phyloP scores from a whole-genome alignment of 2,113 vertebrate species.

The Trochalopteron elliotii region DNA sequence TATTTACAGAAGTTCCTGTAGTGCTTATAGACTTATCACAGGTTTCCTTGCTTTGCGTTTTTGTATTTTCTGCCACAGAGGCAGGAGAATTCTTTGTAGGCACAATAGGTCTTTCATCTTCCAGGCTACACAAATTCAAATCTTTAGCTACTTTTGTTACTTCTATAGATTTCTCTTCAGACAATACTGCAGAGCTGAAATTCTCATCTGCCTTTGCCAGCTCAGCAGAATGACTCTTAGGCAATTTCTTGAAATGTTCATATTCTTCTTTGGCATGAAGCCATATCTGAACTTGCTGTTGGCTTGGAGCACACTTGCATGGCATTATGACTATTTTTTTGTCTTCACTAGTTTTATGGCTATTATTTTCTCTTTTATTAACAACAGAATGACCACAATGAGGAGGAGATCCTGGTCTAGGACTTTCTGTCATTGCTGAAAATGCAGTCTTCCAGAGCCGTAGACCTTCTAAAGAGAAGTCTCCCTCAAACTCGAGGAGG shows the following conservation, averaged over 20 bases:
- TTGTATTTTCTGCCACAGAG: conserved; percentile 50
- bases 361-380: conserved; percentile 64
- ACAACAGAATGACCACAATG: conserved; percentile 53
- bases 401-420: conserved; percentile 75
- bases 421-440: conserved; percentile 88
- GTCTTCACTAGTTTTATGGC: conserved; percentile 75
- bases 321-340: conserved; percentile 93
- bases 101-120: conserved; percentile 65
- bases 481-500: conserved; percentile 90
- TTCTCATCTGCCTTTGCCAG: conserved; percentile 57
- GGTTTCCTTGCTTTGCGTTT: conserved; percentile 56
- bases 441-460: conserved; percentile 95
- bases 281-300: conserved; percentile 89
- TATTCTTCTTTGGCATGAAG: conserved; percentile 92
- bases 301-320: conserved; percentile 91
- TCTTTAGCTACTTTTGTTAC: conserved; percentile 59
- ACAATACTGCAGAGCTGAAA: conserved; percentile 8
- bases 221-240: conserved; percentile 60
- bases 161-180: conserved; percentile 62
- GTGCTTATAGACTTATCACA: conserved; percentile 64
- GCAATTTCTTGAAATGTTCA: conserved; percentile 81
- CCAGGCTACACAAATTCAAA: conserved; percentile 39
- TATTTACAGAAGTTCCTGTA: conserved; percentile 49
- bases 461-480: conserved; percentile 91
- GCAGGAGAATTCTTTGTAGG: conserved; percentile 62